phyloP scores from a whole-genome alignment of 1,140 invertebrate genomes.

The Drosophila rhopaloa region DNA sequence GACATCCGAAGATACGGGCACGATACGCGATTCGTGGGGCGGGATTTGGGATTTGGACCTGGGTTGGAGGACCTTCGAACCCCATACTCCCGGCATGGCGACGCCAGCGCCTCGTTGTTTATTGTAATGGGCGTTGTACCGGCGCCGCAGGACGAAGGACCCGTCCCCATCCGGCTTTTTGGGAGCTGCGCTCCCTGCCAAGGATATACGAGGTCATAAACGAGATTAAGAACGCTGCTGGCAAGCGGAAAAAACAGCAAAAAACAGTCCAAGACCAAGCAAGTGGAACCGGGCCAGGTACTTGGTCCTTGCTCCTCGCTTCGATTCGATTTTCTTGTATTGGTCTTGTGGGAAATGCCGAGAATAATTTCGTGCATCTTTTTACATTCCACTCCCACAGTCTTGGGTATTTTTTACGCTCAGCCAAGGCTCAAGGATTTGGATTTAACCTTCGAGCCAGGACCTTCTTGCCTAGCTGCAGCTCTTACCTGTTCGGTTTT shows the following conservation, averaged over 20 bases:
- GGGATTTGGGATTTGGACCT: conserved; percentile 9
- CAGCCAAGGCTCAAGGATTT: conserved; percentile 13
- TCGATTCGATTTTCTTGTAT: conserved; percentile 74
- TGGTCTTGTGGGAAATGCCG: conserved; percentile 77
- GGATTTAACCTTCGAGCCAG: conserved; percentile 25
- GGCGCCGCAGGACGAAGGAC: conserved; percentile 62
- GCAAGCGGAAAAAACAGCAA: conserved; percentile 49
- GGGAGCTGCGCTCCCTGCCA: conserved; percentile 30
- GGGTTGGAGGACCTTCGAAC: conserved; percentile 1
- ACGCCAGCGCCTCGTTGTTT: conserved; percentile 71
- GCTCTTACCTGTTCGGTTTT: conserved; percentile 59
- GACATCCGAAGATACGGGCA: conserved; percentile 77
- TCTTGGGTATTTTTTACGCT: conserved; percentile 22
- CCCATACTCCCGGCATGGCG: conserved; percentile 31
- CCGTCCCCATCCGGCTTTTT: conserved; percentile 35
- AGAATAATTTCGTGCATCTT: conserved; percentile 57
- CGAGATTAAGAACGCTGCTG: conserved; percentile 77
- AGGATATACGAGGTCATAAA: conserved; percentile 74
- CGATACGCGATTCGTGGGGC: conserved; percentile 58
- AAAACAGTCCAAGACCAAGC: conserved; percentile 16
- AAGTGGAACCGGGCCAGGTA: conserved; percentile 57
- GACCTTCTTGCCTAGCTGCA: conserved; percentile 13
- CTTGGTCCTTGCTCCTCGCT: conserved; percentile 41
- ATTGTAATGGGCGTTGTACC: conserved; percentile 72
- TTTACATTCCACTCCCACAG: conserved; percentile 37